Percentiles rank a stretch among this genome's conserved stretches.
phyloP scores from a whole-genome alignment of 2,888 invertebrate species.

The Plutella xylostella region DNA sequence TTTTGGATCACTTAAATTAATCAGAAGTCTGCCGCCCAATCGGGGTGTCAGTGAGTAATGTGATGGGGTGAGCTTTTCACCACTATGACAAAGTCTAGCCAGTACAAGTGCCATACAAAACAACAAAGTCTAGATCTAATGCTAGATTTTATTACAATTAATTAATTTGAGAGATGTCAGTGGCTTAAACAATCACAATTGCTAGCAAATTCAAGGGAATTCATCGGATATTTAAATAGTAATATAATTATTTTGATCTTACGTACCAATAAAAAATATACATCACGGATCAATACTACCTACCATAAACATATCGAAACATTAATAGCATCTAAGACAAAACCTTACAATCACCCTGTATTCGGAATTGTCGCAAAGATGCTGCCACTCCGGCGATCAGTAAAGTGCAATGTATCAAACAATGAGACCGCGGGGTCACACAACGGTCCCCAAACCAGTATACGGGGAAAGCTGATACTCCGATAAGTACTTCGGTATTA shows the following conservation, averaged over 20 bases:
- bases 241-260: too few species aligned
- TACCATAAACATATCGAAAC: neutral
- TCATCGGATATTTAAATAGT: too few species aligned
- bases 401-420: slow-evolving; percentile 58
- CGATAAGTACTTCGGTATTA: neutral
- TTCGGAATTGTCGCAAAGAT: slow-evolving; percentile 11
- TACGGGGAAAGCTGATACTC: slow-evolving; percentile 13
- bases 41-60: too few species aligned
- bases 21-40: neutral
- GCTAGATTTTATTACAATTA: too few species aligned
- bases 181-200: too few species aligned
- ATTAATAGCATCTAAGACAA: neutral
- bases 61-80: too few species aligned
- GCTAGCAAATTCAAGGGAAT: too few species aligned
- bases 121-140: too few species aligned
- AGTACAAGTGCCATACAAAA: too few species aligned
- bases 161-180: too few species aligned
- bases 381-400: slow-evolving; percentile 14
- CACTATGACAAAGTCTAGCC: too few species aligned
- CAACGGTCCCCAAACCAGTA: slow-evolving; percentile 62
- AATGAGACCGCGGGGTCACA: slow-evolving; percentile 47
- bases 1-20: neutral
- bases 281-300: neutral
- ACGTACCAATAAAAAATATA: too few species aligned
- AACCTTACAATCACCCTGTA: slow-evolving; percentile 32